Evolutionary conservation across 2,113 vertebrate species (phyloP), one percentile per base, ranked within the genome.

Genomic region (Mirounga angustirostris): DNA sequence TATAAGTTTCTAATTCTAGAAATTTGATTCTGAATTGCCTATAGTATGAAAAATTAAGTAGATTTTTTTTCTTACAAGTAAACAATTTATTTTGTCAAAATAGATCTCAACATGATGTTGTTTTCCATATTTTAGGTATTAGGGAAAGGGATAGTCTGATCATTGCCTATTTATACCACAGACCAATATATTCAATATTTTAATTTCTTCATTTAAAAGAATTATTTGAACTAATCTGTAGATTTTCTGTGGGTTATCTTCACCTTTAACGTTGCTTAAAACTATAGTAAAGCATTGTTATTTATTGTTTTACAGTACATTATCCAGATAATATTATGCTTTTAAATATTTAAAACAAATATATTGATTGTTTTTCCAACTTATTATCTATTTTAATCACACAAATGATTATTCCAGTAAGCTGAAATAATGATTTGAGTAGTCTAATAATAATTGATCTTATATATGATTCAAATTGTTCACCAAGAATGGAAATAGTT

Each of bases 401-500:
- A 78, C 2, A 89, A 88, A 93, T 95, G 3, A 89, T 24, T 79
- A 26, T 69, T 50, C 19, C 52, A 89, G 2, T 69, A 84, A 92
- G 18, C 4, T 78, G 71, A 59, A 91, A 88, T 43, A 50, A 81
- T 46, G 0, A 89, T n/a, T 65, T 71, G 9, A 67, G 21, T 7
- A 24, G 0, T 89, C 30, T 69, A 76, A 43, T 88, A 26, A 81
- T 85, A 65, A 56, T 7, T 43, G 36, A 3, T 92, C 4, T 92
- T 74, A 46, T 8, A 54, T 82, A 4, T 85, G 9, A 88, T 97
- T 78, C 40, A 95, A 87, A 95, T 81, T 84, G 11, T 69, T 58
- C 71, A 50, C 16, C 7, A 36, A 43, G 4, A 56, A 36, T n/a
- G 11, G 21, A 96, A 90, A 61, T 19, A 13, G 1, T 96, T 43